Conservation (phyloP, 2,797 vertebrate species). For the Xerus rutilus region DNA sequence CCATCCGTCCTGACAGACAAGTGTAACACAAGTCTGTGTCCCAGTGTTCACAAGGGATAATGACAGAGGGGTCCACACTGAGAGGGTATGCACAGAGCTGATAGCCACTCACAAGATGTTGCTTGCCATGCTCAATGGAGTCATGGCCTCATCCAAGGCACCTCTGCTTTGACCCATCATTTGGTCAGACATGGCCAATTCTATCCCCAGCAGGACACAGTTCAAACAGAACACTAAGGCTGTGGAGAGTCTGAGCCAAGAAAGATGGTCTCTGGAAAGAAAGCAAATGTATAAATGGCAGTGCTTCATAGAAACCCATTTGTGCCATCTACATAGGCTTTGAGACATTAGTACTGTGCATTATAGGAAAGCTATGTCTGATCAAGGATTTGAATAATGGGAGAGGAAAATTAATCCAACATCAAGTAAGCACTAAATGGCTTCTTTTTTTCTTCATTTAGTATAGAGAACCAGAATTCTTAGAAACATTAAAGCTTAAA, state of each 20-base stretch:
- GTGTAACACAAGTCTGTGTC: neutral
- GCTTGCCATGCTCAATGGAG: too few species aligned
- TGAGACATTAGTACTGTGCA: neutral
- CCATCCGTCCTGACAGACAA: neutral
- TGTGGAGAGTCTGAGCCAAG: neutral
- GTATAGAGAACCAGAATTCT: neutral
- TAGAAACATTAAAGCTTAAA: neutral
- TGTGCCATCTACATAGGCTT: neutral
- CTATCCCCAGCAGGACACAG: neutral
- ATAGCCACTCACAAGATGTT: accelerated
- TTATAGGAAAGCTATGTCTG: neutral
- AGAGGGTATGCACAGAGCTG: too few species aligned
- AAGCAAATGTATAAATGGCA: accelerated
- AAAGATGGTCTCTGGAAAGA: neutral
- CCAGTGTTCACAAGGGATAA: neutral
- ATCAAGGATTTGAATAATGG: neutral
- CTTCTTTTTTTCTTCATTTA: neutral
- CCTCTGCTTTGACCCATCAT: neutral
- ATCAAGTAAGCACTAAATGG: neutral
- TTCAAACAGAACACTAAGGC: neutral
- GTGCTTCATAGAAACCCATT: neutral
- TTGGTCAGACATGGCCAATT: neutral
- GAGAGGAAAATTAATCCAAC: slow-evolving; percentile 42
- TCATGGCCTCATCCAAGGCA: neutral
- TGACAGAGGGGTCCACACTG: neutral